phyloP scores from a whole-genome alignment of 2,888 invertebrate species.

The Drosophila villosipedis region DNA sequence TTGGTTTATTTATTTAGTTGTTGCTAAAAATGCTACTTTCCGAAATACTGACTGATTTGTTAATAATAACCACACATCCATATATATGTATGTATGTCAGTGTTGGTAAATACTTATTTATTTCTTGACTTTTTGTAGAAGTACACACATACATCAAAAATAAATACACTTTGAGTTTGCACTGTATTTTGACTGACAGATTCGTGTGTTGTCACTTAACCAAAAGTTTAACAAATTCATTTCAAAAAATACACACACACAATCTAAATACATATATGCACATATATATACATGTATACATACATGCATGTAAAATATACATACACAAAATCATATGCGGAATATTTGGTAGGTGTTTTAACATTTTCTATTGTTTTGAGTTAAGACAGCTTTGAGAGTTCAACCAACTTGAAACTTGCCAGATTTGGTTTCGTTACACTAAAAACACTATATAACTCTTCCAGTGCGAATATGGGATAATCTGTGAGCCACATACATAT shows the following conservation, averaged over 20 bases:
- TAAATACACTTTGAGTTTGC: constrained; percentile 19
- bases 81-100: not conserved
- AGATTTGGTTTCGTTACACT: constrained; percentile 1
- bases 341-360: constrained; percentile 38
- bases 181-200: constrained; percentile 37
- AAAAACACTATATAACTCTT: not conserved
- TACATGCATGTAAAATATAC: not conserved
- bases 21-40: not conserved
- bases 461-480: not conserved
- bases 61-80: constrained; percentile 23
- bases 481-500: not conserved
- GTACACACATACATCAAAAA: not conserved
- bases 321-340: not conserved
- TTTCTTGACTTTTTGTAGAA: constrained; percentile 6
- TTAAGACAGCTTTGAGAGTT: constrained; percentile 18
- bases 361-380: not conserved
- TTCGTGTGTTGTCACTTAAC: constrained; percentile 32
- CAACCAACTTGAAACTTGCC: constrained; percentile 21
- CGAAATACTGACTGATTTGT: constrained; percentile 8
- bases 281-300: constrained; percentile 1
- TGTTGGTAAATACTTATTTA: constrained; percentile 29
- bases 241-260: constrained; percentile 14
- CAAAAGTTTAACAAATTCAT: constrained; percentile 30
- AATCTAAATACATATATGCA: not conserved
- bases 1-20: constrained; percentile 21